Evolutionary conservation across 2,888 invertebrate genomes (phyloP).

Genomic region (Napeogenes sylphis): DNA sequence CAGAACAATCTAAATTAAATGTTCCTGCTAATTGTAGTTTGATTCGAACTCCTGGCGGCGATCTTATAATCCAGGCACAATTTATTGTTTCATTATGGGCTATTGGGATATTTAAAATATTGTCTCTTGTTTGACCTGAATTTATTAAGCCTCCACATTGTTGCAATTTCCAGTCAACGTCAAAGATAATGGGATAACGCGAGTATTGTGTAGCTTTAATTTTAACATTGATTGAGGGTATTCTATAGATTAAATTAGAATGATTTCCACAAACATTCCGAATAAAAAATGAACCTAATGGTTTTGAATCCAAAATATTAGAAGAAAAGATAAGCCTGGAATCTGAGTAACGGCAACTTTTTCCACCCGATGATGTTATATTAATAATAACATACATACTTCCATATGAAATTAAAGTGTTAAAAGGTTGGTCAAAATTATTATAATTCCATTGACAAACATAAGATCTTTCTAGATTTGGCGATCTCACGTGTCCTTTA

Average conservation of each 20-base stretch:
- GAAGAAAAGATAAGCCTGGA: conserved; percentile 47
- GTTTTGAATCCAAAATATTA: conserved; percentile 12
- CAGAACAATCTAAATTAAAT: conserved; percentile 47
- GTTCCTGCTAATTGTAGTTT: conserved; percentile 54
- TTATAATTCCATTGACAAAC: conserved; percentile 59
- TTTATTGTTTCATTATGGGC: conserved; percentile 70
- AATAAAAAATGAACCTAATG: conserved; percentile 28
- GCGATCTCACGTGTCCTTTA: conserved; percentile 49
- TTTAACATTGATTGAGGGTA: conserved; percentile 48
- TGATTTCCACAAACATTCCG: conserved; percentile 47
- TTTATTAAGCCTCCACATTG: conserved; percentile 82
- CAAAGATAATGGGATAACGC: conserved; percentile 56
- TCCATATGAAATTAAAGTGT: conserved; percentile 35
- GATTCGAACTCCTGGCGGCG: conserved; percentile 53
- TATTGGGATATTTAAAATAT: conserved; percentile 58
- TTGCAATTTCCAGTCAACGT: conserved; percentile 76
- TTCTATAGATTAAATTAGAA: conserved; percentile 40
- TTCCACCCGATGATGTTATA: conserved; percentile 42
- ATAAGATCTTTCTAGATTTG: conserved; percentile 48
- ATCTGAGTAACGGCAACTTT: conserved; percentile 46
- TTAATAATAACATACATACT: conserved; percentile 48
- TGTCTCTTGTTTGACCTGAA: conserved; percentile 42
- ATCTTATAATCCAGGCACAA: conserved; percentile 84
- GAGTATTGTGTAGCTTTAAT: conserved; percentile 47
- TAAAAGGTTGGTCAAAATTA: conserved; percentile 18